A percentile compares a stretch with the other conserved stretches of the same genome.
Evolutionary conservation across 2,888 invertebrate genomes (phyloP).

Genomic region (Hecatera dysodea): DNA sequence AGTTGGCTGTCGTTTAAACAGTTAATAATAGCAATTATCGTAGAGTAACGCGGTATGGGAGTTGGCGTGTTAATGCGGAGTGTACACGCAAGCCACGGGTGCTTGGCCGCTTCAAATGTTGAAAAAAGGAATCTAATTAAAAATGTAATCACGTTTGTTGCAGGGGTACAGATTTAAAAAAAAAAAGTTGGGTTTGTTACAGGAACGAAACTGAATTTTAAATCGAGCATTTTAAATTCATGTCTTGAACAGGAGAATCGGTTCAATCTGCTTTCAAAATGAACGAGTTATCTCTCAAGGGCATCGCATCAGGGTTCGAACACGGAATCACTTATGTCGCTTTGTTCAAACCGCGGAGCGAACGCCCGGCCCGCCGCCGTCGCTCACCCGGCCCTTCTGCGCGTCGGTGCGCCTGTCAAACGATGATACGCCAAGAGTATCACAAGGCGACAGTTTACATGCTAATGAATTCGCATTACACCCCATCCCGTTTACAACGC

Average conservation of each 20-base stretch:
- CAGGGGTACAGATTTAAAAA: constrained; percentile 67
- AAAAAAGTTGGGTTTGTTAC: constrained; percentile 66
- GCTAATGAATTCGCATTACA: constrained; percentile 60
- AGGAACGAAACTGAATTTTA: constrained; percentile 72
- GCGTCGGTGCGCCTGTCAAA: constrained; percentile 57
- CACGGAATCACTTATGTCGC: constrained; percentile 76
- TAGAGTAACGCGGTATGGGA: constrained; percentile 71
- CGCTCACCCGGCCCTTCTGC: constrained; percentile 7
- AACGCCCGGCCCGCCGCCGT: constrained; percentile 8
- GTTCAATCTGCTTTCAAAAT: constrained; percentile 75
- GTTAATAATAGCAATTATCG: constrained; percentile 78
- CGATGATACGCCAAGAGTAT: constrained; percentile 59
- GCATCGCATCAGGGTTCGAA: constrained; percentile 71
- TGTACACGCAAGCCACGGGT: constrained; percentile 74
- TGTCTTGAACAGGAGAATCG: constrained; percentile 74
- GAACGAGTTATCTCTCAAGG: constrained; percentile 77
- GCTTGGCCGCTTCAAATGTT: constrained; percentile 60
- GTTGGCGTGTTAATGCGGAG: constrained; percentile 76
- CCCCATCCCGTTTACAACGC: constrained; percentile 34
- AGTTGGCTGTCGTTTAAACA: constrained; percentile 54
- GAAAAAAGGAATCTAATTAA: constrained; percentile 72
- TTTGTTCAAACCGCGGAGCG: constrained; percentile 64
- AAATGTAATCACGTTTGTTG: constrained; percentile 74
- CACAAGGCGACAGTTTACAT: constrained; percentile 59
- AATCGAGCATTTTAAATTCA: constrained; percentile 78